Evolutionary conservation across 2,888 invertebrate genomes (phyloP), one percentile per base, ranked within the genome.

Genomic region (Myopa testacea): DNA sequence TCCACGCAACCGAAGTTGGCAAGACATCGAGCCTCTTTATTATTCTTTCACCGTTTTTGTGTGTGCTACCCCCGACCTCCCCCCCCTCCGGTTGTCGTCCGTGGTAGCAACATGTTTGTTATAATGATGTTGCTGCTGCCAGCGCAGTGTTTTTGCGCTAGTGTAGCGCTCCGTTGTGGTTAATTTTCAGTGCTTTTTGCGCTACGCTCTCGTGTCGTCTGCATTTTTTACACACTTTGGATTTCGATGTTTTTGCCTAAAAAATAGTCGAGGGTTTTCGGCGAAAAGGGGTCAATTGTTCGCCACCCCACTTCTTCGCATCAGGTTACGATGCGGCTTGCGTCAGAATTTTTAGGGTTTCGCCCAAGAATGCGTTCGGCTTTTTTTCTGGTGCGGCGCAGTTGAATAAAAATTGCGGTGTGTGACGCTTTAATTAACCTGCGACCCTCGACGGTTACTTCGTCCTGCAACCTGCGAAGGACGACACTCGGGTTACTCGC

Each of bases 121-220:
- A 74, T 74, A 45, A 63, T 65, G 74, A 63, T 37, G 52, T 26
- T 63, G 73, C 12, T 62, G 52, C 19, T 40, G 74, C 6, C 62
- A 37, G n/a, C 16, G 45, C 37, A 50, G 52, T 16, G 52, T 74
- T 79, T 84, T 82, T 81, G 79, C 76, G 38, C 78, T 78, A 80
- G 81, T 85, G 63, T 45, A 10, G 52, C 37, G 52, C 40, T 67
- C 26, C 63, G 52, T 14, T 75, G 74, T 16, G 68, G 75, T 75
- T 75, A 60, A 84, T 82, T 84, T 84, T 83, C 85, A 80, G 55
- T 10, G 4, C 14, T 10, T 55, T 19, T 37, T 60, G 19, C 8
- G 45, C 34, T 45, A 8, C 55, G 60, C 16, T 80, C 78, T 79
- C 68, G 72, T 80, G 77, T 75, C 76, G 78, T 77, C 71, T 62